Evolutionary conservation across 2,113 vertebrate species (phyloP).

Genomic region (Alces alces): DNA sequence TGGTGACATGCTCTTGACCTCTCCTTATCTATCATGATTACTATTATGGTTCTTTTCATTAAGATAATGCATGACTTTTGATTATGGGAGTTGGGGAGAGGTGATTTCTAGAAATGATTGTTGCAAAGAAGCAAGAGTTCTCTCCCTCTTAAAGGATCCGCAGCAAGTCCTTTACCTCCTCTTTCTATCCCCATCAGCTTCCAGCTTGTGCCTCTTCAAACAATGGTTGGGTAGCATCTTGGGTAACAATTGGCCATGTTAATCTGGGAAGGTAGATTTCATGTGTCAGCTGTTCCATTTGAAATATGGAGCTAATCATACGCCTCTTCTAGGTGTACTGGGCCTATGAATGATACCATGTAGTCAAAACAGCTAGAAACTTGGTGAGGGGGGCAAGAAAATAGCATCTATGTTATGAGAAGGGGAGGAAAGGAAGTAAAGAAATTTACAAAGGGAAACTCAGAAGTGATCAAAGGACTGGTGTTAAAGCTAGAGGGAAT

Average conservation of each 20-base stretch:
- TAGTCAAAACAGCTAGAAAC: neutral
- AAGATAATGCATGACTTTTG: neutral
- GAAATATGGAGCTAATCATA: neutral
- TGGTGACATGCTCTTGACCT: neutral
- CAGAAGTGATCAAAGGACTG: neutral
- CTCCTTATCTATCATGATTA: neutral
- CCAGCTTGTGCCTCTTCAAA: neutral
- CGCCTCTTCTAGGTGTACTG: neutral
- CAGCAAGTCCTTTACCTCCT: neutral
- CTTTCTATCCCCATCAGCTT: fast-evolving
- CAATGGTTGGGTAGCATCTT: neutral
- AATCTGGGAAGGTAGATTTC: neutral
- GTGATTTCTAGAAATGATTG: neutral
- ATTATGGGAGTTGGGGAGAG: neutral
- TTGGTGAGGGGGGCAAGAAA: neutral
- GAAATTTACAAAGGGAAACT: neutral
- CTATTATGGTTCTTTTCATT: neutral
- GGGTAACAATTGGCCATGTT: neutral
- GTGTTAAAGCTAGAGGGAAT: neutral
- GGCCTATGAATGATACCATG: no score
- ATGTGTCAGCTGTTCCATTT: neutral
- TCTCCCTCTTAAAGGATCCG: neutral
- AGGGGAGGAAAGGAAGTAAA: neutral
- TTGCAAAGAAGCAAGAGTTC: neutral
- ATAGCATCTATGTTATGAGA: neutral